Evolutionary conservation across 1,140 invertebrate genomes (phyloP).

Genomic region (Lineus longissimus): DNA sequence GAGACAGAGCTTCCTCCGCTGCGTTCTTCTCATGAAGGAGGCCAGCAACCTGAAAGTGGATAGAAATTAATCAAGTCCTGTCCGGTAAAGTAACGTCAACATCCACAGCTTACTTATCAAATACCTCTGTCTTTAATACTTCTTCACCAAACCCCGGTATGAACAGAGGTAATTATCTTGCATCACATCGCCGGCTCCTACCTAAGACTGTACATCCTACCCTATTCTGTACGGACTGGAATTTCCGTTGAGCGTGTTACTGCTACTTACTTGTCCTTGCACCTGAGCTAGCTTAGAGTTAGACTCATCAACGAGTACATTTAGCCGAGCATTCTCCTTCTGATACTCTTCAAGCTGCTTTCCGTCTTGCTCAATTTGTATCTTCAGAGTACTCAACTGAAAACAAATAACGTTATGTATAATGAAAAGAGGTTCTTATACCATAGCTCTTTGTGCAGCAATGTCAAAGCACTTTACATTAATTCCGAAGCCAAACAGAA

Average conservation of each 20-base stretch:
- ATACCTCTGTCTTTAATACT: too few relatives aligned
- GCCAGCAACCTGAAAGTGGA: slow-evolving; percentile 24
- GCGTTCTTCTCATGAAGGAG: slow-evolving; percentile 29
- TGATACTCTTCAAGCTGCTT: slow-evolving; percentile 21
- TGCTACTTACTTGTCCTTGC: slow-evolving; percentile 30
- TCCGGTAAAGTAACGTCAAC: not conserved
- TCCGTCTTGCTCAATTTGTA: slow-evolving; percentile 32
- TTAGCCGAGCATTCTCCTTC: slow-evolving; percentile 29
- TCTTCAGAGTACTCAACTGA: slow-evolving; percentile 31
- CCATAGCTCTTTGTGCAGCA: too few relatives aligned
- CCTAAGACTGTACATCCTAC: too few relatives aligned
- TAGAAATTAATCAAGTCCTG: not conserved
- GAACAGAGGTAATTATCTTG: too few relatives aligned
- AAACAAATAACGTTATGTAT: too few relatives aligned
- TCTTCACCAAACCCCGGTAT: too few relatives aligned
- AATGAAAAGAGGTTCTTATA: too few relatives aligned
- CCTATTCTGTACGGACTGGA: not conserved
- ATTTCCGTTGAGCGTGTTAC: not conserved
- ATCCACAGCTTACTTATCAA: not conserved
- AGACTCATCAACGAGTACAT: slow-evolving; percentile 25
- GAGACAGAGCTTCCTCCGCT: slow-evolving; percentile 26
- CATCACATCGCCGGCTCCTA: too few relatives aligned
- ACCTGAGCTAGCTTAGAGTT: slow-evolving; percentile 29
- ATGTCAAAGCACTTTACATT: too few relatives aligned
- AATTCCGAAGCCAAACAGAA: too few relatives aligned